These are phyloP conservation scores for Amyelois transitella DNA, from an alignment of 1,140 invertebrate species.

Conservation along the genomic window DNA sequence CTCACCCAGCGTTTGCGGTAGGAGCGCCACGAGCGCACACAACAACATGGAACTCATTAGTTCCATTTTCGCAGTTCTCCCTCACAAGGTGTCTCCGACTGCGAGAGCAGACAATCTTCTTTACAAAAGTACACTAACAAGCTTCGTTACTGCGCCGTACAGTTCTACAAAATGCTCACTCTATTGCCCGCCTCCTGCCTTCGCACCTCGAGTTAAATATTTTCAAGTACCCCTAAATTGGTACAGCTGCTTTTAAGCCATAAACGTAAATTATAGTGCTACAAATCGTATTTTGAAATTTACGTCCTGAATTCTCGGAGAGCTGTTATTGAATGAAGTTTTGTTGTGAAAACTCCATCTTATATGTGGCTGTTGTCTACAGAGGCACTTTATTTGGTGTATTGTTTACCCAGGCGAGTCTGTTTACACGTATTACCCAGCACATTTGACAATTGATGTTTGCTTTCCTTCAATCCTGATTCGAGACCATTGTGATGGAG, in stretches of 20 bases:
- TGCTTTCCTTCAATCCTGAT: conserved; percentile 37
- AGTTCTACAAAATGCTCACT: conserved; percentile 50
- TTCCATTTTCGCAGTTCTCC: conserved; percentile 50
- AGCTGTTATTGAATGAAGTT: background rate
- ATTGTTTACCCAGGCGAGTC: conserved; percentile 31
- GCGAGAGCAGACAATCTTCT: conserved; percentile 51
- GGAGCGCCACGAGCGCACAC: conserved; percentile 35
- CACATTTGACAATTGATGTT: conserved; percentile 50
- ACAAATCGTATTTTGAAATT: background rate
- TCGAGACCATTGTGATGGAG: conserved; percentile 39
- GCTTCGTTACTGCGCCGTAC: conserved; percentile 49
- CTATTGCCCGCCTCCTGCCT: conserved; percentile 20
- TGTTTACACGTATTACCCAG: conserved; percentile 37
- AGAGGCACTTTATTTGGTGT: conserved; percentile 4
- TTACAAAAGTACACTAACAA: conserved; percentile 61
- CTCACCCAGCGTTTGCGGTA: conserved; percentile 51
- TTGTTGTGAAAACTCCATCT: conserved; percentile 12
- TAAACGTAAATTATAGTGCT: background rate
- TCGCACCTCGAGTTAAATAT: conserved; percentile 27
- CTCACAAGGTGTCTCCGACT: conserved; percentile 42
- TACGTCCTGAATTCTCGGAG: background rate
- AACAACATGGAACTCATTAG: conserved; percentile 61
- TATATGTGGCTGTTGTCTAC: conserved; percentile 24
- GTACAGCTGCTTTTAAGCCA: conserved; percentile 5
- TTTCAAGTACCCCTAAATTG: conserved; percentile 19